A percentile compares a stretch with the other conserved stretches of the same genome.
These are phyloP conservation scores for Loripinus fragilis DNA, from an alignment of 2,888 invertebrate species.

Conservation along the genomic window DNA sequence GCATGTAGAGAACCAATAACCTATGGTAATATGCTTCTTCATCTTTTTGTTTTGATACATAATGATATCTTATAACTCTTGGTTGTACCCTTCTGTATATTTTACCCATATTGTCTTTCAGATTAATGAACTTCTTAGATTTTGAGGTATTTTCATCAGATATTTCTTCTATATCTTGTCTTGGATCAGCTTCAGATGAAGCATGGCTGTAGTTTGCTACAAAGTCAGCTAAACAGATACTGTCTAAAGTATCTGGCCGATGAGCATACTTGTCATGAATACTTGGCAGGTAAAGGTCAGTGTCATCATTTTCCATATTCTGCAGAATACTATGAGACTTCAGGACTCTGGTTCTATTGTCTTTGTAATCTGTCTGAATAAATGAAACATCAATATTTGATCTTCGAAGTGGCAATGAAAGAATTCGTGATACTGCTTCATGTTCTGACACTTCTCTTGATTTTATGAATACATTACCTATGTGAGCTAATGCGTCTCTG, in stretches of 20 bases:
- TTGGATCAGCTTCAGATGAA: conserved; percentile 22
- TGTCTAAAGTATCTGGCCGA: conserved; percentile 38
- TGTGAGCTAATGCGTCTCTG: conserved; percentile 32
- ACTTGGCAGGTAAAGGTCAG: conserved; percentile 48
- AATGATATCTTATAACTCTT: conserved; percentile 35
- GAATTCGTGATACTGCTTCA: conserved; percentile 40
- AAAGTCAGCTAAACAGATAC: conserved; percentile 53
- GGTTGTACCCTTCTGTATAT: conserved; percentile 29
- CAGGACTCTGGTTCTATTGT: conserved; percentile 45
- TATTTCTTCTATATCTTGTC: conserved; percentile 9
- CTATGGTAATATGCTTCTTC: conserved; percentile 35
- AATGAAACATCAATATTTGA: conserved; percentile 41
- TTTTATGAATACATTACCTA: conserved; percentile 38
- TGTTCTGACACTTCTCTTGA: conserved; percentile 50
- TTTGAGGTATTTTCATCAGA: conserved; percentile 12
- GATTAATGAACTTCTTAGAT: background rate
- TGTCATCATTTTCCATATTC: conserved; percentile 45
- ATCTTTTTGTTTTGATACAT: conserved; percentile 37
- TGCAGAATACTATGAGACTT: conserved; percentile 37
- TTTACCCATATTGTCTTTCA: conserved; percentile 34
- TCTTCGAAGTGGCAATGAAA: conserved; percentile 45
- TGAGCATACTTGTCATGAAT: conserved; percentile 53
- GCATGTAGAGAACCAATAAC: conserved; percentile 37
- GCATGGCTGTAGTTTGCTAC: conserved; percentile 30
- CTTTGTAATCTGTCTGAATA: conserved; percentile 38